A percentile compares a stretch with the other conserved stretches of the same genome.
phyloP scores from a whole-genome alignment of 2,113 vertebrate genomes.

The Sturnus vulgaris region DNA sequence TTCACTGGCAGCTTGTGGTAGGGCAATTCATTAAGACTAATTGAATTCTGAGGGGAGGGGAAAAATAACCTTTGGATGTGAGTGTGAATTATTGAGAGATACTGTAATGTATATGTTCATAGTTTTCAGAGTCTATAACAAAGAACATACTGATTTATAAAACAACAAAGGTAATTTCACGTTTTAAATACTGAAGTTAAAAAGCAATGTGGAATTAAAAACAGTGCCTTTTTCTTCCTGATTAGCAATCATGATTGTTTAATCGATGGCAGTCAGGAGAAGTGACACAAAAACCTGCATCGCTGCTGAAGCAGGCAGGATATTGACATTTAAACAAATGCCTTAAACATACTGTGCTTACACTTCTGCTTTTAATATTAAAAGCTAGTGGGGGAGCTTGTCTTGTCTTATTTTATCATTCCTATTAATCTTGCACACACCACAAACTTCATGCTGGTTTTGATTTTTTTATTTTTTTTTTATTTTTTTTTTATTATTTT shows the following conservation, averaged over 20 bases:
- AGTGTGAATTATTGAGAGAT: background rate
- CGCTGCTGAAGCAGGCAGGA: background rate
- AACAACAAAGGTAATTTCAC: background rate
- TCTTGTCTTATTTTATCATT: background rate
- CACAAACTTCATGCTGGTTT: background rate
- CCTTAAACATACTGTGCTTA: constrained; percentile 15
- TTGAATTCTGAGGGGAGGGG: constrained; percentile 8
- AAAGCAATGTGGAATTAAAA: background rate
- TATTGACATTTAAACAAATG: constrained; percentile 52
- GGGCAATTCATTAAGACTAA: constrained; percentile 34
- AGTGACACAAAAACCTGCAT: background rate
- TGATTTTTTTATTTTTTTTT: background rate
- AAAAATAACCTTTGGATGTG: background rate
- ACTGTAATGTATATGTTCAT: background rate
- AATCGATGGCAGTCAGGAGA: background rate
- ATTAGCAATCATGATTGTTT: constrained; percentile 19
- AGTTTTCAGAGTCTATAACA: background rate
- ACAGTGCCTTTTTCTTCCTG: background rate
- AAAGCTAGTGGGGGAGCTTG: background rate
- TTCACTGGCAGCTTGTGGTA: constrained; percentile 13
- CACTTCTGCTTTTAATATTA: background rate
- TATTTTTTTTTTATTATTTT: background rate
- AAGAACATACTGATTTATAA: background rate
- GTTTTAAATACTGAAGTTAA: background rate
- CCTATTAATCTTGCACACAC: background rate